These are phyloP conservation scores for Pterobdella sp. DNA, from an alignment of 2,888 invertebrate species.

Conservation along the genomic window DNA sequence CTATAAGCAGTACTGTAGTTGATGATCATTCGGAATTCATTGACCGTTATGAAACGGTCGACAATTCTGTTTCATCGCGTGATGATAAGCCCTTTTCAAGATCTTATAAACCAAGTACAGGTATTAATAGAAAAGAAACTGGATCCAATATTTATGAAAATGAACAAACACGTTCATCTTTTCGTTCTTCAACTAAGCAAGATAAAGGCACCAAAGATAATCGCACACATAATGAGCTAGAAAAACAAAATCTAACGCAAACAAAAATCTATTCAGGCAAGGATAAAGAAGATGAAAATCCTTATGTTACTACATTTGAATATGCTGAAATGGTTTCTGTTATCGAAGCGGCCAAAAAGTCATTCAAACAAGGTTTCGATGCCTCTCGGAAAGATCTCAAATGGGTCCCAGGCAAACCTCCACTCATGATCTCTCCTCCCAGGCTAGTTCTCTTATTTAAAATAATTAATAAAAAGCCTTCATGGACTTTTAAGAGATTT, in stretches of 20 bases:
- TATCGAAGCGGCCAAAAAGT: neutral
- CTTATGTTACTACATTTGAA: constrained; percentile 11
- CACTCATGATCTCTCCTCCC: constrained; percentile 21
- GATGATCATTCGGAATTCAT: too few species aligned
- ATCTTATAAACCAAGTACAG: too few species aligned
- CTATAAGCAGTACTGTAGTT: too few species aligned
- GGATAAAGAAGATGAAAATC: neutral
- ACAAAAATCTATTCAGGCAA: neutral
- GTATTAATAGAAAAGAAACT: too few species aligned
- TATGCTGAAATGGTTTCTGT: constrained; percentile 27
- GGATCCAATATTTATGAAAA: too few species aligned
- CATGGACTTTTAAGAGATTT: neutral
- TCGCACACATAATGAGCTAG: neutral
- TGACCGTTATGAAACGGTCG: too few species aligned
- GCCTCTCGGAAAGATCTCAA: constrained; percentile 1
- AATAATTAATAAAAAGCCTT: neutral
- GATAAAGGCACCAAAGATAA: neutral
- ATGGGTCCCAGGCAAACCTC: constrained; percentile 19
- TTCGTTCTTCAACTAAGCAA: neutral
- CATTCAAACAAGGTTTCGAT: constrained; percentile 6
- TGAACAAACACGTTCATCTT: too few species aligned
- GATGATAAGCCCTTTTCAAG: too few species aligned
- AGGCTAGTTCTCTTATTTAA: constrained; percentile 7
- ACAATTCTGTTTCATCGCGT: too few species aligned
- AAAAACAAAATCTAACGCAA: neutral